Percentiles rank a stretch among this genome's conserved stretches.
phyloP scores from a whole-genome alignment of 2,113 vertebrate genomes.

The Chrysochloris asiatica region DNA sequence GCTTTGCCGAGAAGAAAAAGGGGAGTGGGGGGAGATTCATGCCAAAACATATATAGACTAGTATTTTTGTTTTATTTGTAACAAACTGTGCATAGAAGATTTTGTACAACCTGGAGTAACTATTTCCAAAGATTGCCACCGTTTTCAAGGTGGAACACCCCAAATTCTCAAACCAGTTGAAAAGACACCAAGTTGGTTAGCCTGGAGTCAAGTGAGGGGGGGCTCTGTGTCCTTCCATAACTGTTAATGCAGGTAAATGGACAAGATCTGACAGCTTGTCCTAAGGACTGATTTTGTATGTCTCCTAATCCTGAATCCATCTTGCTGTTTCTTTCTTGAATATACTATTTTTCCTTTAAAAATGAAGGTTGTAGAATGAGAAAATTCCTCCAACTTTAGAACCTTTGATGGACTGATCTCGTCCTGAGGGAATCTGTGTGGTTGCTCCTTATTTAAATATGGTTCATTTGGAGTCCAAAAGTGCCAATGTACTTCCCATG shows the following conservation, averaged over 20 bases:
- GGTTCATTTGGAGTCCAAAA: conserved; percentile 66
- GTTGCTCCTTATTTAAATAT: conserved; percentile 87
- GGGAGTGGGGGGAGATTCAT: too few relatives aligned
- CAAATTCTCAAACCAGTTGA: conserved; percentile 79
- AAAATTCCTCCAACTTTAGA: conserved; percentile 43
- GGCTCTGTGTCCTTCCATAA: conserved; percentile 79
- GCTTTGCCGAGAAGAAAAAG: too few relatives aligned
- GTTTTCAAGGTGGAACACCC: conserved; percentile 83
- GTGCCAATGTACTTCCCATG: conserved; percentile 74
- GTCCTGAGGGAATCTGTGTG: conserved; percentile 74
- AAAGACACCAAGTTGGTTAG: conserved; percentile 69
- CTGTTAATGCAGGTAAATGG: conserved; percentile 92
- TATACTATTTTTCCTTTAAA: conserved; percentile 79
- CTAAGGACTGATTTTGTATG: conserved; percentile 42
- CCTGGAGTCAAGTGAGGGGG: conserved; percentile 84
- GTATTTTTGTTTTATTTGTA: too few relatives aligned
- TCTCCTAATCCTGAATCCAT: conserved; percentile 77
- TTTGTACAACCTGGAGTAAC: conserved; percentile 79
- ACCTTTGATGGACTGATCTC: conserved; percentile 56
- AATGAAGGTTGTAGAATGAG: conserved; percentile 73
- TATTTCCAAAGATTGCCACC: conserved; percentile 85
- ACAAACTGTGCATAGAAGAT: conserved; percentile 80
- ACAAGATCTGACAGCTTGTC: conserved; percentile 73
- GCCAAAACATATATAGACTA: too few relatives aligned
- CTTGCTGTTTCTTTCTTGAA: conserved; percentile 87